Evolutionary conservation across 2,888 invertebrate genomes (phyloP).

Genomic region (Drosophila villosipedis): DNA sequence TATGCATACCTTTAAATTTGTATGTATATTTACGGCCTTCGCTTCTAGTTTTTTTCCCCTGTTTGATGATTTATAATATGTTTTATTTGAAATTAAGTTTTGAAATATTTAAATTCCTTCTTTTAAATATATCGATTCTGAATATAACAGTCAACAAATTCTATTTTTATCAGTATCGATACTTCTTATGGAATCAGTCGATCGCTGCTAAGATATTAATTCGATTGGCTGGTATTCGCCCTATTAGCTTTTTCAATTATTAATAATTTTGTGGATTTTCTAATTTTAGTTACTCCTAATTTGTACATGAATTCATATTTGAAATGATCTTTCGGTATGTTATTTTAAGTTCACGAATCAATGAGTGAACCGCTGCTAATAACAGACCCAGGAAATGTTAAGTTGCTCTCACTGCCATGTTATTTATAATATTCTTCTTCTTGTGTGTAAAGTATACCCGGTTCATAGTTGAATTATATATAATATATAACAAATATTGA

Average conservation of each 20-base stretch:
- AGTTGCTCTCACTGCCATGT: slow-evolving; percentile 16
- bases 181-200: slow-evolving; percentile 6
- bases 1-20: neutral
- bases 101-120: neutral
- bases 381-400: slow-evolving; percentile 25
- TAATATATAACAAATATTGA: slow-evolving; percentile 21
- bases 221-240: neutral
- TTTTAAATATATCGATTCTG: neutral
- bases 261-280: too few relatives aligned
- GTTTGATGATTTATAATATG: neutral
- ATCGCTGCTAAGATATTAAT: slow-evolving; percentile 8
- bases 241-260: neutral
- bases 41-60: neutral
- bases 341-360: neutral
- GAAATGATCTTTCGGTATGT: neutral
- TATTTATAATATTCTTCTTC: slow-evolving; percentile 28
- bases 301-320: neutral
- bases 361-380: slow-evolving; percentile 8
- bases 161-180: slow-evolving; percentile 20
- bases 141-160: neutral
- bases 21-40: slow-evolving; percentile 29
- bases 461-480: slow-evolving; percentile 26
- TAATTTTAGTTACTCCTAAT: neutral
- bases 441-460: slow-evolving; percentile 33
- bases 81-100: neutral